Evolutionary conservation across 2,888 invertebrate genomes (phyloP), one percentile per base, ranked within the genome.

Genomic region (Rutpela maculata): DNA sequence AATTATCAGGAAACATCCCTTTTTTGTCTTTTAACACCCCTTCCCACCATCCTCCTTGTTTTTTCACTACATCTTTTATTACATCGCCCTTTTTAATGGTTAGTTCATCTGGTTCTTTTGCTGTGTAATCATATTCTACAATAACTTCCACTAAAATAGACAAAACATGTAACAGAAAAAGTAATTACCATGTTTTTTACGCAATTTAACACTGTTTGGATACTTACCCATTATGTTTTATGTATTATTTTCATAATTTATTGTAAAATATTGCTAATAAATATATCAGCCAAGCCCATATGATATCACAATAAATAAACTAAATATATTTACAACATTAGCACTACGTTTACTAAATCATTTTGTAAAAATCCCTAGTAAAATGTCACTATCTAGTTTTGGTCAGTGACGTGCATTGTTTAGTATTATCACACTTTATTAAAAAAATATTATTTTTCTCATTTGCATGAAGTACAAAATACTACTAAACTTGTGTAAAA

Each of bases 1-100:
- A 98, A 90, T 97, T 98, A 89, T 98, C 97, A 3, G 98, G 98
- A 90, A 98, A 98, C 93, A 98, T 94, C 85, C 98, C 98, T 79
- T 93, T 93, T 86, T 94, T 93, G 77, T 96, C 96, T 84, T 92
- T 91, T 73, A 97, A 90, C 77, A 94, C 94, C n/a, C 98, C 98
- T 89, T 96, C 94, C 95, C 96, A 97, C 97, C 98, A 98, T 78
- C 97, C 97, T 74, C 95, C 96, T 35, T 94, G 92, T 85, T 95
- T 92, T 84, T 93, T 92, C 85, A 94, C 93, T 71, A 97, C 96
- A 87, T 95, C 95, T 81, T 93, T 93, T 85, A 98, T 93, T 80
- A 96, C 91, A 89, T 97, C 96, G 75, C 97, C 97, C 85, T 95
- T 95, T 82, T 93, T 92, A 82, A 98, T 92, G 62, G 95, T 94